phyloP scores from a whole-genome alignment of 2,888 invertebrate genomes.

The Dendrolimus houi region DNA sequence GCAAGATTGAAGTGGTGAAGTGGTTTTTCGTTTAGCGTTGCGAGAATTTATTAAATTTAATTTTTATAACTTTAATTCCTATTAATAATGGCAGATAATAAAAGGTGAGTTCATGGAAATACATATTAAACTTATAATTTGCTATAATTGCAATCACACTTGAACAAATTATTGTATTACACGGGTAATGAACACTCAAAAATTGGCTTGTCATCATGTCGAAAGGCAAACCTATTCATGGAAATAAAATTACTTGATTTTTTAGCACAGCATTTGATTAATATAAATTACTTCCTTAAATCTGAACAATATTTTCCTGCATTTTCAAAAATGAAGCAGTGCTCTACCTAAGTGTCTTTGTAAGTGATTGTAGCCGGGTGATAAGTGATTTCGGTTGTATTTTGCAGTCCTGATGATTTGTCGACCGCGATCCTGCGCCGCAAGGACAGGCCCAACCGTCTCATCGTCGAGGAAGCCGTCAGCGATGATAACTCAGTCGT shows the following conservation, averaged over 20 bases:
- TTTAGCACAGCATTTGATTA: too few species aligned
- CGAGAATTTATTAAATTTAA: conserved; percentile 45
- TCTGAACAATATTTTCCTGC: too few species aligned
- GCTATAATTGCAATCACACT: conserved; percentile 1
- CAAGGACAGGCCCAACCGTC: conserved; percentile 98
- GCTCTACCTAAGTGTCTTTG: not conserved
- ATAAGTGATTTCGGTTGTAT: conserved; percentile 14
- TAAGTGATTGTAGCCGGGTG: not conserved
- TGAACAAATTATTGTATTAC: conserved; percentile 17
- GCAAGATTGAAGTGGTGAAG: conserved; percentile 49
- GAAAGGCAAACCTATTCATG: conserved; percentile 13
- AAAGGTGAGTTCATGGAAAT: conserved; percentile 54
- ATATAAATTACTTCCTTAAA: too few species aligned
- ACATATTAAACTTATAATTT: not conserved
- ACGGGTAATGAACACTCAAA: conserved; percentile 39
- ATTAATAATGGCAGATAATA: conserved; percentile 74
- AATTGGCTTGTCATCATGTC: conserved; percentile 77
- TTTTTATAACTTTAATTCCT: conserved; percentile 47
- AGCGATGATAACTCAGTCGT: conserved; percentile 99
- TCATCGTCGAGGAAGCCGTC: conserved; percentile 97
- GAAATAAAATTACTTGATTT: not conserved
- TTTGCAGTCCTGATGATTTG: conserved; percentile 87
- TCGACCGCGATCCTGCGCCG: conserved; percentile 98
- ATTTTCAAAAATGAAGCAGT: too few species aligned
- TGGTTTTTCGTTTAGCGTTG: conserved; percentile 58